Evolutionary conservation across 2,797 vertebrate species (phyloP).

Genomic region (Phrynocephalus vlangalii): DNA sequence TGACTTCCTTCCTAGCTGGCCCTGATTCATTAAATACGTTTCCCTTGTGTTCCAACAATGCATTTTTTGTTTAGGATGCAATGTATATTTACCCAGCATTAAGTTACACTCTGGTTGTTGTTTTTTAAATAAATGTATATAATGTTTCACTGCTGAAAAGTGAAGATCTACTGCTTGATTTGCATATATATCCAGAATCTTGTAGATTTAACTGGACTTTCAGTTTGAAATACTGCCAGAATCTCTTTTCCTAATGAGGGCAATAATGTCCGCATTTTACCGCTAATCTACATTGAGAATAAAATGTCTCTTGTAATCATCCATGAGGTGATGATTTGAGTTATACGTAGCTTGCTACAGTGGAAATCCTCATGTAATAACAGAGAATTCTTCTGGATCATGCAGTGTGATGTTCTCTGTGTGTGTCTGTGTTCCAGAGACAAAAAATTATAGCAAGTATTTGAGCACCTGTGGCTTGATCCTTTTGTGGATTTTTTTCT

Average conservation of each 20-base stretch:
- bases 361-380: not conserved
- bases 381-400: not conserved
- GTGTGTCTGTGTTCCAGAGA: not conserved
- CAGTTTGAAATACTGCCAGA: not conserved
- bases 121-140: too few species aligned
- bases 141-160: not conserved
- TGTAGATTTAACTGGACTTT: not conserved
- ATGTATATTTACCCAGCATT: not conserved
- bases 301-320: not conserved
- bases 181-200: not conserved
- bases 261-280: not conserved
- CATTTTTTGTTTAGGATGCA: not conserved
- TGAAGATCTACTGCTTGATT: not conserved
- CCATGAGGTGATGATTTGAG: not conserved
- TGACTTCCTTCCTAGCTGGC: too few species aligned
- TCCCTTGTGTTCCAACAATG: too few species aligned
- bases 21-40: too few species aligned
- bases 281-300: not conserved
- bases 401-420: not conserved
- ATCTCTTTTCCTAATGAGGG: slow-evolving; percentile 34
- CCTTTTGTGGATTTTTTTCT: not conserved
- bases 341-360: slow-evolving; percentile 19
- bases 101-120: not conserved
- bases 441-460: not conserved
- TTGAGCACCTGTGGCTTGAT: not conserved